These are phyloP conservation scores for Cephalopachus bancanus DNA, from an alignment of 2,797 vertebrate genomes.

Conservation along the genomic window DNA sequence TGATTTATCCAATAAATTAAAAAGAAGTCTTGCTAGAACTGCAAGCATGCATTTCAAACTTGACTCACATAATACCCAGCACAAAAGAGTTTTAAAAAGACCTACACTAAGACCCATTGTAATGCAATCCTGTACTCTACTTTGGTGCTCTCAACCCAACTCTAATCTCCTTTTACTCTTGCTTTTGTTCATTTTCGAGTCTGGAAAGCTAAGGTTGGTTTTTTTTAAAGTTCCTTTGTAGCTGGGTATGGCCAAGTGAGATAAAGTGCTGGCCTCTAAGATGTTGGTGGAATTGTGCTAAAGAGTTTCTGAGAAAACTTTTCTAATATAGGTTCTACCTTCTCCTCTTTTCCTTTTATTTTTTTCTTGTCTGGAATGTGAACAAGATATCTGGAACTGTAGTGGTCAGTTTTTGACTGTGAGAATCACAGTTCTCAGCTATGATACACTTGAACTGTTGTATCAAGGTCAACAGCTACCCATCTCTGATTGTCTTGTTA, in stretches of 20 bases:
- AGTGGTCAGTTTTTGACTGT: not conserved
- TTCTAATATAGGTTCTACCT: not conserved
- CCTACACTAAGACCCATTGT: not conserved
- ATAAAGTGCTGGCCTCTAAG: not conserved
- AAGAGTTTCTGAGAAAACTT: not conserved
- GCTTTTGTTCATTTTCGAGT: not conserved
- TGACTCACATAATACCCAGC: not conserved
- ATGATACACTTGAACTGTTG: not conserved
- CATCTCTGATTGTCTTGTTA: not conserved
- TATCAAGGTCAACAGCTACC: not conserved
- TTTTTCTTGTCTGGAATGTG: not conserved
- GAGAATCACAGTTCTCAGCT: not conserved
- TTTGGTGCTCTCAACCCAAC: not conserved
- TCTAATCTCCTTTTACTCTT: not conserved
- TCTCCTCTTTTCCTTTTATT: not conserved
- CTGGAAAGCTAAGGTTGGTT: not conserved
- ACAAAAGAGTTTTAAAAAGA: not conserved
- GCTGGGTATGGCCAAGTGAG: not conserved
- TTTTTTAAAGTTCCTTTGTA: not conserved
- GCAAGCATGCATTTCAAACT: not conserved
- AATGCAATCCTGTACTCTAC: not conserved
- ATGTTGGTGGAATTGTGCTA: not conserved
- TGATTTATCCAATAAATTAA: conserved; percentile 33
- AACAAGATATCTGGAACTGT: not conserved
- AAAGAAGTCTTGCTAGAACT: not conserved